Percentiles rank a stretch among this genome's conserved stretches.
These are phyloP conservation scores for human (Homo sapiens) DNA, from an alignment of 2,113 vertebrate species.

Conservation along the genomic window DNA sequence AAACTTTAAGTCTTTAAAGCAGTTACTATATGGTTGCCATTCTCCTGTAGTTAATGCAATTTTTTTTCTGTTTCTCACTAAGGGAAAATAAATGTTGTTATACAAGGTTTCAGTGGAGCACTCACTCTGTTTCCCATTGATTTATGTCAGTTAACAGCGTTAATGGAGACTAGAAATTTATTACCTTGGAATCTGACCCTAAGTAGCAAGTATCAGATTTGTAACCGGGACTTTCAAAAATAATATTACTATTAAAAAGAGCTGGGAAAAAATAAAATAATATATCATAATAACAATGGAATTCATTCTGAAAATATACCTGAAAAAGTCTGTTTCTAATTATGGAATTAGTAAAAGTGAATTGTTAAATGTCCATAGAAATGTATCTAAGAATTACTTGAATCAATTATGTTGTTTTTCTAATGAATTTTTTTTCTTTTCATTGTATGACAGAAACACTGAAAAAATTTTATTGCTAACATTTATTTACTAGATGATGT, in stretches of 20 bases:
- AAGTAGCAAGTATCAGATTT: conserved; percentile 69
- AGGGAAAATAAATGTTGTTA: conserved; percentile 74
- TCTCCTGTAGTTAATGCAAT: conserved; percentile 71
- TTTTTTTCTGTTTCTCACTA: conserved; percentile 52
- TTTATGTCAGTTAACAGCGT: conserved; percentile 80
- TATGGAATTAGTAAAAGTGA: neutral
- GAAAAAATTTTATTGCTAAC: neutral
- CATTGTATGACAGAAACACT: neutral
- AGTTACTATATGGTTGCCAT: conserved; percentile 51
- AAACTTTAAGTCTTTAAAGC: conserved; percentile 63
- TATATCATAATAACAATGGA: neutral
- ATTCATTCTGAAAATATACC: conserved; percentile 29
- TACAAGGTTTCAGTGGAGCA: conserved; percentile 69
- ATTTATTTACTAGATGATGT: conserved; percentile 34
- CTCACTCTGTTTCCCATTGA: conserved; percentile 77
- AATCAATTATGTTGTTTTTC: neutral
- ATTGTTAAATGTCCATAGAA: neutral
- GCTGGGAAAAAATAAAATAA: neutral
- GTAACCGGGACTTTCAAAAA: conserved; percentile 71
- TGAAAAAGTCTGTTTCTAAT: conserved; percentile 3
- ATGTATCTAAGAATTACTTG: neutral
- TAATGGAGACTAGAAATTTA: conserved; percentile 82
- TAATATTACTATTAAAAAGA: conserved; percentile 52
- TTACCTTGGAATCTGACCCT: conserved; percentile 78
- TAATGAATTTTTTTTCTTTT: neutral